A percentile compares a stretch with the other conserved stretches of the same genome.
These are phyloP conservation scores for Eucera pruinosa DNA, from an alignment of 2,888 invertebrate species.

Conservation along the genomic window DNA sequence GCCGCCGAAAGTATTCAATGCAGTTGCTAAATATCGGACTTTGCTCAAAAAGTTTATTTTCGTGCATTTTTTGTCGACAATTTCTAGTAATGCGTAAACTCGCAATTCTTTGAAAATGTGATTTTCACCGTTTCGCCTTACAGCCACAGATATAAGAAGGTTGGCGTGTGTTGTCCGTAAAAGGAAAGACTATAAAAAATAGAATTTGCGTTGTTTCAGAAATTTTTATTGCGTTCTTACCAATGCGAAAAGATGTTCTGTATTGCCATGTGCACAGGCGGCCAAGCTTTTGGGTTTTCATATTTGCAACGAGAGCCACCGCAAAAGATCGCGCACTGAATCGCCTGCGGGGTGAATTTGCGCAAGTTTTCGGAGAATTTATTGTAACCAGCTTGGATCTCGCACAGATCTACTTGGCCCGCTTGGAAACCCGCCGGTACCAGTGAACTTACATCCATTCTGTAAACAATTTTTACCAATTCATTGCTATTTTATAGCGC, in stretches of 20 bases:
- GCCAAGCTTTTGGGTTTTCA: slow-evolving; percentile 88
- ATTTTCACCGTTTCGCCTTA: too few relatives aligned
- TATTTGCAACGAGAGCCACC: slow-evolving; percentile 93
- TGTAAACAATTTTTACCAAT: slow-evolving; percentile 44
- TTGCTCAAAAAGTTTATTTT: too few relatives aligned
- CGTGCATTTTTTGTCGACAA: too few relatives aligned
- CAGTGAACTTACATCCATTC: slow-evolving; percentile 81
- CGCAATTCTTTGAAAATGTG: too few relatives aligned
- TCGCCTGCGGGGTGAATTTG: slow-evolving; percentile 88
- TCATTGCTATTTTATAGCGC: neutral
- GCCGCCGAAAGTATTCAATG: too few relatives aligned
- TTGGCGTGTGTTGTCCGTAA: too few relatives aligned
- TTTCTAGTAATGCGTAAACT: too few relatives aligned
- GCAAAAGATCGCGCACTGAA: slow-evolving; percentile 93
- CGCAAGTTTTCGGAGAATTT: slow-evolving; percentile 86
- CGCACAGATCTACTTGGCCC: slow-evolving; percentile 71
- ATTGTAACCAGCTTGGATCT: slow-evolving; percentile 82
- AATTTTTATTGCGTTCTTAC: slow-evolving; percentile 84
- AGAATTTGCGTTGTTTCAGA: neutral
- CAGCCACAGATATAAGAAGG: too few relatives aligned
- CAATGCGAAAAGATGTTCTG: slow-evolving; percentile 94
- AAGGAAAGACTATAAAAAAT: neutral
- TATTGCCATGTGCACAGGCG: slow-evolving; percentile 88
- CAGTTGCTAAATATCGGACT: too few relatives aligned
- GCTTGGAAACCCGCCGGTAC: slow-evolving; percentile 80